Conservation (phyloP, 2,797 vertebrate genomes). For the Pristis pectinata region DNA sequence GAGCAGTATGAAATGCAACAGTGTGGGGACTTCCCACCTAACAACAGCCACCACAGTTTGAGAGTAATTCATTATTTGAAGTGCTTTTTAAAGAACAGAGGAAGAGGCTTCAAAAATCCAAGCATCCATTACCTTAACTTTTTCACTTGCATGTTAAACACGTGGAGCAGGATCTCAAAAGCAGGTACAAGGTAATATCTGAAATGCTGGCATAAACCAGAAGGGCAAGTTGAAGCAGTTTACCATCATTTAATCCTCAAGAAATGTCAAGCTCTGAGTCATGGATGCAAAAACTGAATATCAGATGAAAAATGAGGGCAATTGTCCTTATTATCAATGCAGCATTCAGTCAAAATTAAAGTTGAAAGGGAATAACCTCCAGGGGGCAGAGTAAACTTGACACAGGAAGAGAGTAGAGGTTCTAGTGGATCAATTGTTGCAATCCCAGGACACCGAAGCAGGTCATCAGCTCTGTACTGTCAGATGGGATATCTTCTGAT, state of each 20-base stretch:
- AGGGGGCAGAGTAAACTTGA: neutral
- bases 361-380: neutral
- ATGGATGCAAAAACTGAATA: neutral
- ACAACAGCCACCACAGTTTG: neutral
- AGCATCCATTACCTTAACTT: neutral
- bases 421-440: neutral
- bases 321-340: neutral
- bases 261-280: neutral
- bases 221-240: neutral
- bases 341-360: neutral
- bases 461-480: neutral
- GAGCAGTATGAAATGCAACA: too few species aligned
- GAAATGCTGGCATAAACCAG: neutral
- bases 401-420: neutral
- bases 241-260: neutral
- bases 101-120: neutral
- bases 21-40: neutral
- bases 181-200: neutral
- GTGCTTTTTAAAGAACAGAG: neutral
- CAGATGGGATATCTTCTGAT: neutral
- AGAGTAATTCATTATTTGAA: neutral
- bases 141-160: neutral
- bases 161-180: neutral
- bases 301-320: neutral
- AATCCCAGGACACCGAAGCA: neutral